Percentiles rank a stretch among this genome's conserved stretches.
phyloP scores from a whole-genome alignment of 2,888 invertebrate genomes.

The Melanargia galathea region DNA sequence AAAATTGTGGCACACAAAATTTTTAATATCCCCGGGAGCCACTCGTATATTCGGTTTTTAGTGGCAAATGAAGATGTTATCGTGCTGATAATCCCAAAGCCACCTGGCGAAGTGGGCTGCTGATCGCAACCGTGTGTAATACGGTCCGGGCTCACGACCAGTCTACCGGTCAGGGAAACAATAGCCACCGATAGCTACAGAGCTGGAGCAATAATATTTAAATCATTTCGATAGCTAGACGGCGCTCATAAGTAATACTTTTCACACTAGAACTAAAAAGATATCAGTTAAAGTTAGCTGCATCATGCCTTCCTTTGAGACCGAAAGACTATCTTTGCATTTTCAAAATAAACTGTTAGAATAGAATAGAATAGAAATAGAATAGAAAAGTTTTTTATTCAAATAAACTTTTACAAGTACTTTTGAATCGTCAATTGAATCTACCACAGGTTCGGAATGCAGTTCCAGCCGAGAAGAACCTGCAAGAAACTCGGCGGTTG shows the following conservation, averaged over 20 bases:
- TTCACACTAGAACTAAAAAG: too few relatives aligned
- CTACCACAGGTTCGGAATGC: too few relatives aligned
- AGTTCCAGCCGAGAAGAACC: too few relatives aligned
- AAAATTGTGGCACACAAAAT: slow-evolving; percentile 19
- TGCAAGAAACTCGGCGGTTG: too few relatives aligned
- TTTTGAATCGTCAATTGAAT: too few relatives aligned
- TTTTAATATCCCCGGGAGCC: slow-evolving; percentile 29
- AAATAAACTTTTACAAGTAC: too few relatives aligned
- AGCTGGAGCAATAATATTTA: slow-evolving; percentile 1
- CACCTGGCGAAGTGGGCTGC: slow-evolving; percentile 58
- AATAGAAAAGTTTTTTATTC: too few relatives aligned
- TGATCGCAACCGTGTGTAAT: slow-evolving; percentile 76
- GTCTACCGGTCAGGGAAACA: slow-evolving; percentile 55
- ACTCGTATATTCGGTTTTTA: slow-evolving; percentile 36
- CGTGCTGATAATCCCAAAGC: slow-evolving; percentile 45
- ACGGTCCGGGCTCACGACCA: slow-evolving; percentile 55
- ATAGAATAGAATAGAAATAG: too few relatives aligned
- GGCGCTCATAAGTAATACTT: not conserved
- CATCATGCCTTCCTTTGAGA: too few relatives aligned
- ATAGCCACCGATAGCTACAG: slow-evolving; percentile 46
- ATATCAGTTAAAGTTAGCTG: too few relatives aligned
- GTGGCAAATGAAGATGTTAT: slow-evolving; percentile 41
- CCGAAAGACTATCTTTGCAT: too few relatives aligned
- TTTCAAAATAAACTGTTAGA: too few relatives aligned
- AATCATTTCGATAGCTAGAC: not conserved